Percentiles rank a stretch among this genome's conserved stretches.
These are phyloP conservation scores for Ctenopoma multispine DNA, from an alignment of 2,797 vertebrate genomes.

Conservation along the genomic window DNA sequence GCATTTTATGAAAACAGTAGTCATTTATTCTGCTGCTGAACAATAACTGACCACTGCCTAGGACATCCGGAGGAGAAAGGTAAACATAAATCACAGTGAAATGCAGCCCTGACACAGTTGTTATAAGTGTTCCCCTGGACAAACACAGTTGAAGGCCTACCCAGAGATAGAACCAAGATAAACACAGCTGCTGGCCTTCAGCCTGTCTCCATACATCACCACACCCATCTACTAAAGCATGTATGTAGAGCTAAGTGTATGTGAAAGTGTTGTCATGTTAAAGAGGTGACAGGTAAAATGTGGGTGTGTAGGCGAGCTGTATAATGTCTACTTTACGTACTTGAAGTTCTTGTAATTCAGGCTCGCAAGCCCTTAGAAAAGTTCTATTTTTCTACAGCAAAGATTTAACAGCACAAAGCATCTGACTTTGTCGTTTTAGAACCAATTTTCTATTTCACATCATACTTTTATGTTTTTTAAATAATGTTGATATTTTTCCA, in stretches of 20 bases:
- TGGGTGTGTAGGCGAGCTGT: background rate
- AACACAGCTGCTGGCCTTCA: constrained; percentile 81
- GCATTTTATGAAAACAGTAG: background rate
- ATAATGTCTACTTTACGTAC: background rate
- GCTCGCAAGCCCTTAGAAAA: constrained; percentile 4
- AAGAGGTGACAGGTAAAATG: constrained; percentile 4
- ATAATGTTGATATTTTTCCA: background rate
- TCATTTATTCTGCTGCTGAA: constrained; percentile 17
- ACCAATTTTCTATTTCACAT: background rate
- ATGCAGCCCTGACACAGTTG: background rate
- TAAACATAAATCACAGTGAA: constrained; percentile 34
- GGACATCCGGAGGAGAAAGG: constrained; percentile 36
- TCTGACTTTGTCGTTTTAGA: background rate
- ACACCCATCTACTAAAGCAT: constrained; percentile 19
- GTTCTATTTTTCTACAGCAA: constrained; percentile 7
- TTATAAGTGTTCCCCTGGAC: constrained; percentile 30
- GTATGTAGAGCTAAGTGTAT: background rate
- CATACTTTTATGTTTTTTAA: background rate
- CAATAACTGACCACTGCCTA: constrained; percentile 6
- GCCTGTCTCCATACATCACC: constrained; percentile 34
- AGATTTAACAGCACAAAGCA: background rate
- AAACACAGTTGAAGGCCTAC: constrained; percentile 52
- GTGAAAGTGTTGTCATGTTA: constrained; percentile 3
- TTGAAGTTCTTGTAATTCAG: constrained; percentile 2
- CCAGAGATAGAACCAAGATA: constrained; percentile 67